These are phyloP conservation scores for Drosophila hawaiiensis DNA, from an alignment of 2,888 invertebrate genomes.

Conservation along the genomic window DNA sequence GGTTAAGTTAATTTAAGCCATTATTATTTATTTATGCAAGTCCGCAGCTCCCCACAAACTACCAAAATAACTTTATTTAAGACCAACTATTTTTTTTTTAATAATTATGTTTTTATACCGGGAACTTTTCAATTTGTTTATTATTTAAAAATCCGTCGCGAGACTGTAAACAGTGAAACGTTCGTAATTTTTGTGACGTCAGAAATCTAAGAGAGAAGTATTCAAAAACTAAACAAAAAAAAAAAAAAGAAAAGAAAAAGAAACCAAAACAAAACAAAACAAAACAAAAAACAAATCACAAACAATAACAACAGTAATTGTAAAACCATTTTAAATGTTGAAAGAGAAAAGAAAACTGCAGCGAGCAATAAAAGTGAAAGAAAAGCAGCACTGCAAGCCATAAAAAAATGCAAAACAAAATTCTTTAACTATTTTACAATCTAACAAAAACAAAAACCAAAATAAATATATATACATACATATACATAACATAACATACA, in stretches of 20 bases:
- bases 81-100: neutral
- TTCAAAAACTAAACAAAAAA: slow-evolving; percentile 39
- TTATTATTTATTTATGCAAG: slow-evolving; percentile 66
- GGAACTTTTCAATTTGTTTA: slow-evolving; percentile 44
- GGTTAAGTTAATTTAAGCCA: slow-evolving; percentile 64
- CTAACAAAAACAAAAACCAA: slow-evolving; percentile 34
- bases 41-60: slow-evolving; percentile 14
- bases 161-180: slow-evolving; percentile 73
- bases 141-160: slow-evolving; percentile 84
- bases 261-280: neutral
- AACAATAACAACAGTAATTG: slow-evolving; percentile 32
- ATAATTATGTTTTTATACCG: slow-evolving; percentile 2
- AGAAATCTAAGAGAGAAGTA: slow-evolving; percentile 78
- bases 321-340: slow-evolving; percentile 29
- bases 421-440: slow-evolving; percentile 69
- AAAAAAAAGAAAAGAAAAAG: slow-evolving; percentile 13
- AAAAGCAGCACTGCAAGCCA: slow-evolving; percentile 32
- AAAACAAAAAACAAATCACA: slow-evolving; percentile 24
- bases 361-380: slow-evolving; percentile 44
- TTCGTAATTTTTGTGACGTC: slow-evolving; percentile 85
- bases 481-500: slow-evolving; percentile 37
- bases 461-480: slow-evolving; percentile 39
- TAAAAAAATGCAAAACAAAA: slow-evolving; percentile 47
- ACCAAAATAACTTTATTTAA: slow-evolving; percentile 8
- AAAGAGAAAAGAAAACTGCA: slow-evolving; percentile 37